A percentile compares a stretch with the other conserved stretches of the same genome.
phyloP scores from a whole-genome alignment of 2,113 vertebrate species.

The Pituophis catenifer region DNA sequence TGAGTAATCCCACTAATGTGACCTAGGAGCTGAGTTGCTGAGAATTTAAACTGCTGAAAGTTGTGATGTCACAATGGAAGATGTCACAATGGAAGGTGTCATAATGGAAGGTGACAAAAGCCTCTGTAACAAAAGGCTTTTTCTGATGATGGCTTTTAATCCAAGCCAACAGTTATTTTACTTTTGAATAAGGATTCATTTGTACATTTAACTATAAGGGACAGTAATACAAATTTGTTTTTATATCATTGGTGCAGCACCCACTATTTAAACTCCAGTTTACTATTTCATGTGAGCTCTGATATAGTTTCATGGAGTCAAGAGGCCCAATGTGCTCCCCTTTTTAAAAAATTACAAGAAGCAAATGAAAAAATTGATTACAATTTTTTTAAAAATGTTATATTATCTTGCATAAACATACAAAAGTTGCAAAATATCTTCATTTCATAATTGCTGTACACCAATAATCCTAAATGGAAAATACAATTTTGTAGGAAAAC shows the following conservation, averaged over 20 bases:
- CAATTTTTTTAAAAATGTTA: background rate
- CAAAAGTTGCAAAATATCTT: background rate
- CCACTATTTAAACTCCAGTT: background rate
- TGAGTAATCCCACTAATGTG: background rate
- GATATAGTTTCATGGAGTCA: background rate
- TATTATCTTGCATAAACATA: background rate
- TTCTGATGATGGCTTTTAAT: background rate
- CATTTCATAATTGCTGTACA: background rate
- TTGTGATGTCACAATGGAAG: background rate
- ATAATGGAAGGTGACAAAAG: background rate
- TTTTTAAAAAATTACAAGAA: background rate
- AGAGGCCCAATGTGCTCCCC: background rate
- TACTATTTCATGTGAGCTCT: background rate
- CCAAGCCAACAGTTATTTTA: too few species aligned
- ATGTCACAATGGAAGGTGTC: background rate
- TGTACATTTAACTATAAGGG: background rate
- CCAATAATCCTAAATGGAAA: background rate
- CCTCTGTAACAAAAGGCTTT: background rate
- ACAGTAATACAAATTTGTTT: background rate
- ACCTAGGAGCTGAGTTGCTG: background rate
- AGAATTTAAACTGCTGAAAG: background rate
- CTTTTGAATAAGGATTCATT: too few species aligned
- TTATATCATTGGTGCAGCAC: background rate
- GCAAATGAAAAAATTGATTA: background rate
- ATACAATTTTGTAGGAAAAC: background rate